A percentile compares a stretch with the other conserved stretches of the same genome.
Conservation (phyloP, 2,888 invertebrate species). For the Eupithecia centaureata region DNA sequence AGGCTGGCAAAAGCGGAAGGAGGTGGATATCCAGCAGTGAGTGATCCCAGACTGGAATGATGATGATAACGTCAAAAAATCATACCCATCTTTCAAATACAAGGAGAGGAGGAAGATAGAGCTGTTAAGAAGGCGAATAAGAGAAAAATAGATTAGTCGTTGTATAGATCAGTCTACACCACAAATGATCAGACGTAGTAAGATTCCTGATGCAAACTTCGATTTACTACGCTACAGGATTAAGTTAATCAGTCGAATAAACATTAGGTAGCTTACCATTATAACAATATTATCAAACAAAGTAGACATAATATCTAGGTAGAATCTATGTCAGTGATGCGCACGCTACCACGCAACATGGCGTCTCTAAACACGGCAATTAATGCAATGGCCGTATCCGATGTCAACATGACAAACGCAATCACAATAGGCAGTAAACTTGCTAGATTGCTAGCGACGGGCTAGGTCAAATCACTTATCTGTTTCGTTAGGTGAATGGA, state of each 20-base stretch:
- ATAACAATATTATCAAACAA: not conserved
- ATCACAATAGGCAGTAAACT: conserved; percentile 41
- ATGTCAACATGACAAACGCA: conserved; percentile 51
- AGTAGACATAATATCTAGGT: conserved; percentile 26
- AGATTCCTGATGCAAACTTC: not conserved
- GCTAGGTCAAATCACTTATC: conserved; percentile 7
- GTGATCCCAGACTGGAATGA: not conserved
- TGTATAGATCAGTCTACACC: no score
- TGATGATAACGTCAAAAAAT: not conserved
- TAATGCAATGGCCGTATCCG: conserved; percentile 55
- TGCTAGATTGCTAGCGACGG: conserved; percentile 4
- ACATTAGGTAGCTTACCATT: not conserved
- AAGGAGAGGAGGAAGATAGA: not conserved
- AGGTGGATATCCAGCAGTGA: not conserved
- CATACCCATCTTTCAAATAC: not conserved
- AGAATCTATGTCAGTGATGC: conserved; percentile 28
- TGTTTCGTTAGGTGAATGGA: not conserved
- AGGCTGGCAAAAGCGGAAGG: not conserved
- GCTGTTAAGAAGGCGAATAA: not conserved
- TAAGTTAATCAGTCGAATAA: no score
- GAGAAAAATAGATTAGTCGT: not conserved
- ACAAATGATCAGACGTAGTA: no score
- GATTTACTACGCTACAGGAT: no score
- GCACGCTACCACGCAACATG: conserved; percentile 34
- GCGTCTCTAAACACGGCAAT: conserved; percentile 51